These are phyloP conservation scores for Cromileptes altivelis DNA, from an alignment of 2,113 vertebrate genomes.

Conservation along the genomic window DNA sequence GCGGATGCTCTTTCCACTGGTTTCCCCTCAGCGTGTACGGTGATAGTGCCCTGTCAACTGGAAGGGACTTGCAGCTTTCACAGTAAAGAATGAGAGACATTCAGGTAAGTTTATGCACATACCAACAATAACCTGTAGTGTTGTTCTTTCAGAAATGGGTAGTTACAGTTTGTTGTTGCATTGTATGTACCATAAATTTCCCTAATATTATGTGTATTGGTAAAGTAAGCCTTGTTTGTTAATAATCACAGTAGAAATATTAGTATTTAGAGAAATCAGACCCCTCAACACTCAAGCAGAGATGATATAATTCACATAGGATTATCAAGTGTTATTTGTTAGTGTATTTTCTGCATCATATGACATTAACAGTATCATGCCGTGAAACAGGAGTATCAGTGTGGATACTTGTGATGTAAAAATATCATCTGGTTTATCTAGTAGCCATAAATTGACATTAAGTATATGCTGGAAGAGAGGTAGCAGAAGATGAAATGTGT, in stretches of 20 bases:
- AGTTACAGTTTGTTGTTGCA: not conserved
- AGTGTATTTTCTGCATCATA: not conserved
- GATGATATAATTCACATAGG: not conserved
- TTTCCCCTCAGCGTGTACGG: constrained; percentile 3
- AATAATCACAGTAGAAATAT: not conserved
- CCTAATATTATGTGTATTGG: no score
- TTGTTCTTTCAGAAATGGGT: no score
- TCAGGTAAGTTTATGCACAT: constrained; percentile 42
- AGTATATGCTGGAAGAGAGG: not conserved
- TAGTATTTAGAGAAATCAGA: not conserved
- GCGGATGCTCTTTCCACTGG: constrained; percentile 5
- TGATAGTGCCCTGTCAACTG: not conserved
- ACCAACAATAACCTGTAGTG: not conserved
- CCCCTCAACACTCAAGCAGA: not conserved
- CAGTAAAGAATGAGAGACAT: constrained; percentile 4
- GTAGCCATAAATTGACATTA: not conserved
- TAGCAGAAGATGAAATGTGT: not conserved
- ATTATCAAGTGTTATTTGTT: not conserved
- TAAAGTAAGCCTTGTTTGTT: not conserved
- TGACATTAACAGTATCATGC: not conserved
- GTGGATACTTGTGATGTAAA: not conserved
- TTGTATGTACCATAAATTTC: not conserved
- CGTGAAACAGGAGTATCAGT: no score
- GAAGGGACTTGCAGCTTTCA: not conserved
- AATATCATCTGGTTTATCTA: not conserved